These are phyloP conservation scores for Orchesellides sinensis DNA, from an alignment of 2,888 invertebrate genomes.

Conservation along the genomic window DNA sequence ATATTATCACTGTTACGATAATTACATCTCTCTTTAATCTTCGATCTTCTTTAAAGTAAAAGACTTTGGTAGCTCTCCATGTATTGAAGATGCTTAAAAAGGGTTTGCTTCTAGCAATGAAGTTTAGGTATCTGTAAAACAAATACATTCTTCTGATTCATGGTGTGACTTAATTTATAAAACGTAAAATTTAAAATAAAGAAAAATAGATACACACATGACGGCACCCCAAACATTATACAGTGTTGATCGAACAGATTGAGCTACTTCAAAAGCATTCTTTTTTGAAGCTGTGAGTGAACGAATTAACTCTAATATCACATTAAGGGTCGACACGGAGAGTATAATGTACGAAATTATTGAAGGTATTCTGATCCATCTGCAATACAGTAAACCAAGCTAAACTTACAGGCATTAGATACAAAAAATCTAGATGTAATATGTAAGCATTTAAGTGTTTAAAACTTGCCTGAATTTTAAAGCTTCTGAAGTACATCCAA, in stretches of 20 bases:
- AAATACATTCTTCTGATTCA: background rate
- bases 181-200: no score
- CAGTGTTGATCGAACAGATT: conserved; percentile 30
- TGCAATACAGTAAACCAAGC: conserved; percentile 11
- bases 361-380: conserved; percentile 22
- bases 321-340: conserved; percentile 6
- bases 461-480: conserved; percentile 24
- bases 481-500: conserved; percentile 16
- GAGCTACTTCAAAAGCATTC: conserved; percentile 40
- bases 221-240: conserved; percentile 41
- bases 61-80: conserved; percentile 58
- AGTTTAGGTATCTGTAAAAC: conserved; percentile 33
- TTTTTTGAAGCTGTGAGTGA: conserved; percentile 4
- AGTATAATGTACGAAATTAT: conserved; percentile 14
- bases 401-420: no score
- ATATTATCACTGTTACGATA: conserved; percentile 1
- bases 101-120: background rate
- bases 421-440: no score
- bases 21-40: conserved; percentile 43
- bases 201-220: conserved; percentile 7
- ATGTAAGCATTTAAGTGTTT: background rate
- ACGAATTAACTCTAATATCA: background rate
- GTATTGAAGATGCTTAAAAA: conserved; percentile 45
- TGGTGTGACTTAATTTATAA: no score
- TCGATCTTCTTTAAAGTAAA: conserved; percentile 57